Base-by-base conservation (phyloP, 2,113 vertebrate genomes). In the Otocyon megalotis region DNA sequence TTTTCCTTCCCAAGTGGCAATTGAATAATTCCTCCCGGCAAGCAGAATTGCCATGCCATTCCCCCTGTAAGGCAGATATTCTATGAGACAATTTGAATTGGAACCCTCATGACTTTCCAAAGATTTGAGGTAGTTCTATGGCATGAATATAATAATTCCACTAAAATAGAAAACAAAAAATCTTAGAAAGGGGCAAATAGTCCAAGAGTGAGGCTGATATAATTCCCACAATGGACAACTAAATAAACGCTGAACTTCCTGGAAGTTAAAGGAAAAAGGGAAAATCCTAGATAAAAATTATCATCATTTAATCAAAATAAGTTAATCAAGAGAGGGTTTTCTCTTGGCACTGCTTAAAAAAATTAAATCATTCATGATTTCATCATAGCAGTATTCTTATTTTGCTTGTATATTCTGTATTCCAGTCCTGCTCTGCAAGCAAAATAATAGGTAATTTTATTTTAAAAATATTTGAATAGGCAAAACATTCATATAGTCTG, bases 81-180 rank as follows among this genome's bases (percentile, higher is more conserved):
- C 62, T 54, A 43, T 37, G 92, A 58, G 69, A 76, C 48, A 67
- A 63, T 63, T 62, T 96, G 88, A 74, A 93, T 65, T 84, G 58
- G 76, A 37, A 26, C 20, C 37, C 71, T 88, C 9, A 6, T 50
- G 71, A 62, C 58, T 96, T 91, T 35, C 74, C 85, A 93, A 62
- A 93, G 76, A 62, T 53, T 8, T 43, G 50, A 88, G 50, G 62
- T 58, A 17, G 69, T 32, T 72, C 90, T 74, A 77, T 53, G 77
- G 71, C 13, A 84, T 2, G 15, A 72, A 30, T 26, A 30, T 60
- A 85, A 63, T 4, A 91, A 54, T 28, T 48, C 26, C n/a, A 54
- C 54, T 91, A 94, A 92, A 90, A 14, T 16, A 72, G 84, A 67
- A 86, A 90, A 43, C 67, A 88, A 50, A 56, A 88, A 83, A 30